These are phyloP conservation scores for Tipula confusa DNA, from an alignment of 2,888 invertebrate species.

Conservation along the genomic window DNA sequence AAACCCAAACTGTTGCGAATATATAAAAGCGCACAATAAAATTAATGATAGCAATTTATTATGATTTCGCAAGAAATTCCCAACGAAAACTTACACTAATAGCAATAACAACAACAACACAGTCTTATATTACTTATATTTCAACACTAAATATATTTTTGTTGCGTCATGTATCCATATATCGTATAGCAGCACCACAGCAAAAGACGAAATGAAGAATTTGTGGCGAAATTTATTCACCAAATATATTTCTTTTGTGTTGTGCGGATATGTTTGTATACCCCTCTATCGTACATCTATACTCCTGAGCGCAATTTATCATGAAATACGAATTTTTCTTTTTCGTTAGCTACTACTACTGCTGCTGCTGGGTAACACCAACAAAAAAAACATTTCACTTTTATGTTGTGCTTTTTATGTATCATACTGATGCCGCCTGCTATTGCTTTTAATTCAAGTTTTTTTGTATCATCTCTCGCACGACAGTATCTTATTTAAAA, in stretches of 20 bases:
- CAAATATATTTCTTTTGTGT: not conserved
- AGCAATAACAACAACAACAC: not conserved
- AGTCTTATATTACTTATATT: not conserved
- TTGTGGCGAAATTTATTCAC: not conserved
- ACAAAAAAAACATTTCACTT: not conserved
- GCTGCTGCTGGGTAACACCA: not conserved
- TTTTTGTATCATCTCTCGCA: not conserved
- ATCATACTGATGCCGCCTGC: not conserved
- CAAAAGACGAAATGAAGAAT: not conserved
- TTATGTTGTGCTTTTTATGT: not conserved
- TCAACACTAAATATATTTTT: constrained; percentile 16
- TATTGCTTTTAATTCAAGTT: not conserved
- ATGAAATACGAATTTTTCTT: not conserved
- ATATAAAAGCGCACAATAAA: constrained; percentile 9
- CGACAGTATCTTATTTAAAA: constrained; percentile 3
- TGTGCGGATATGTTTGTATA: not conserved
- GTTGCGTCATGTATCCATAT: not conserved
- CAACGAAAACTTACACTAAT: not conserved
- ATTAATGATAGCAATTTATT: constrained; percentile 12
- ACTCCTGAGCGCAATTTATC: not conserved
- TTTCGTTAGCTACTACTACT: not conserved
- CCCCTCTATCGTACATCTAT: not conserved
- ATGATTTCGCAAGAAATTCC: constrained; percentile 6
- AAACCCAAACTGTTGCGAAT: not conserved
- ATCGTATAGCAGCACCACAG: not conserved